These are phyloP conservation scores for Brachyopa scutellaris DNA, from an alignment of 2,888 invertebrate genomes.

Conservation along the genomic window DNA sequence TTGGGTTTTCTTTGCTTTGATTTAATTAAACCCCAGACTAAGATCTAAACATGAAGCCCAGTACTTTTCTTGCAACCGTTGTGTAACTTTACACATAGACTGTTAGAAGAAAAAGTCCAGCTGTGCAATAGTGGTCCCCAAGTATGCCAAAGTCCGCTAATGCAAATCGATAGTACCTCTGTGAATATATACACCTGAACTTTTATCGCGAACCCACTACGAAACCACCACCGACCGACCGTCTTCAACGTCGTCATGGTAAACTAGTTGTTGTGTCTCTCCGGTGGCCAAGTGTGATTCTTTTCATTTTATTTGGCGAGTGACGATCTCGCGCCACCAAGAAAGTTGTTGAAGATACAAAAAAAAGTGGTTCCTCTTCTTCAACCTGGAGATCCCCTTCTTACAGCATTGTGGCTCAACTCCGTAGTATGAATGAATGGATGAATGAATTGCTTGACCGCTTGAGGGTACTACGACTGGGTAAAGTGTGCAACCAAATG, in stretches of 20 bases:
- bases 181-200: slow-evolving; percentile 41
- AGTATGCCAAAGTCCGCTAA: slow-evolving; percentile 65
- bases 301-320: slow-evolving; percentile 53
- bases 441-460: slow-evolving; percentile 62
- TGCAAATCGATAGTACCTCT: slow-evolving; percentile 64
- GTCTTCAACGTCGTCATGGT: neutral
- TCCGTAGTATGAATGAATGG: slow-evolving; percentile 10
- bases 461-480: slow-evolving; percentile 40
- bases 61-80: too few relatives aligned
- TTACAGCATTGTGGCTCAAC: slow-evolving; percentile 5
- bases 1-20: too few relatives aligned
- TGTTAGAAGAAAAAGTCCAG: slow-evolving; percentile 34
- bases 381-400: neutral
- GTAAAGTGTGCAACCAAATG: neutral
- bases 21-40: too few relatives aligned
- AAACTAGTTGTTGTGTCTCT: slow-evolving; percentile 49
- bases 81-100: slow-evolving; percentile 7
- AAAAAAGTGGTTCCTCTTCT: slow-evolving; percentile 16
- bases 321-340: slow-evolving; percentile 66
- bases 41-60: too few relatives aligned
- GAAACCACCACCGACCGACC: slow-evolving; percentile 8
- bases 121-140: slow-evolving; percentile 35
- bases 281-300: slow-evolving; percentile 44
- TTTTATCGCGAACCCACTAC: slow-evolving; percentile 43
- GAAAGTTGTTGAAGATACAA: slow-evolving; percentile 40